phyloP scores from a whole-genome alignment of 2,888 invertebrate genomes.

The Dryobotodes eremita region DNA sequence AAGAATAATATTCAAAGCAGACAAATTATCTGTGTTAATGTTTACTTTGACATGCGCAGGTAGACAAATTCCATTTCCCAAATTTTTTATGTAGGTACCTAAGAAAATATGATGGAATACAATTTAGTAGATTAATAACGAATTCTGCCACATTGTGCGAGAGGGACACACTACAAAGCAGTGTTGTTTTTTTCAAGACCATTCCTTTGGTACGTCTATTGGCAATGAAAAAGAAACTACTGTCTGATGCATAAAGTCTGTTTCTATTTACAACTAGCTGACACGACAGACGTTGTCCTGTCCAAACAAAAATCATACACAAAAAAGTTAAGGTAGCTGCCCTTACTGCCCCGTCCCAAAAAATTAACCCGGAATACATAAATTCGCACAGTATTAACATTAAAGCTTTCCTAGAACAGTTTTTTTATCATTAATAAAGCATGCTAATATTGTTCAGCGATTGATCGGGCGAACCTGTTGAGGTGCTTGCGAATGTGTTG shows the following conservation, averaged over 20 bases:
- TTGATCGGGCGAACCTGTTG: slow-evolving; percentile 79
- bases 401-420: not conserved
- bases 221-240: not conserved
- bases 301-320: no score
- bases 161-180: not conserved
- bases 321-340: no score
- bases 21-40: not conserved
- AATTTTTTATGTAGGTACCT: no score
- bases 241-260: not conserved
- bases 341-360: no score
- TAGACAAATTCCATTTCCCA: not conserved
- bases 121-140: not conserved
- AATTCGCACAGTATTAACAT: not conserved
- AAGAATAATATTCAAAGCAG: not conserved
- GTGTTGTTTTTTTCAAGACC: not conserved
- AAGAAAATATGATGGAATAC: not conserved
- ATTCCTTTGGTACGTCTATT: not conserved
- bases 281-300: not conserved
- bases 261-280: not conserved
- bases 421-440: not conserved
- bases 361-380: no score
- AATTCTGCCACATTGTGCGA: not conserved
- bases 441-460: not conserved
- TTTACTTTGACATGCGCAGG: not conserved
- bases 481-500: slow-evolving; percentile 85